Evolutionary conservation across 1,140 invertebrate genomes (phyloP).

Genomic region (Steinernema khuongi): DNA sequence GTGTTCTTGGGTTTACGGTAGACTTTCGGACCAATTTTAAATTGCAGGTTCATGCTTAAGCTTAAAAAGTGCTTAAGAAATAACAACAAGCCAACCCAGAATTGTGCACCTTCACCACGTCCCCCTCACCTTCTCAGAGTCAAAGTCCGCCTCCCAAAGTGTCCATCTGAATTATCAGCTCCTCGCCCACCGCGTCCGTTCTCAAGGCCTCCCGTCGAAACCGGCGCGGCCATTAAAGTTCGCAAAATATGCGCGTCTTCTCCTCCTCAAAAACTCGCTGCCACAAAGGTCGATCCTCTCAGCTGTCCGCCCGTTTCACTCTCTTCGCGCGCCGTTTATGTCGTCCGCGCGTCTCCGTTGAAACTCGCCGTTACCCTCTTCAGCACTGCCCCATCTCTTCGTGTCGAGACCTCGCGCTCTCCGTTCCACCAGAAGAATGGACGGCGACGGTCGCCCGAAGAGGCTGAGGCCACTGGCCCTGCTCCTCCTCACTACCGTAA

Average conservation of each 20-base stretch:
- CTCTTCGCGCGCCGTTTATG: slow-evolving; percentile 1
- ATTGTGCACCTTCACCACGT: no score
- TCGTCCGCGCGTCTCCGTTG: neutral
- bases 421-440: neutral
- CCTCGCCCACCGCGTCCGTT: neutral
- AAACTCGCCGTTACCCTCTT: neutral
- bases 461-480: neutral
- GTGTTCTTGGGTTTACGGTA: no score
- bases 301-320: neutral
- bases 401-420: neutral
- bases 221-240: neutral
- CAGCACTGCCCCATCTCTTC: neutral
- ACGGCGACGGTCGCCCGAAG: neutral
- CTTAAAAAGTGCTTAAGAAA: no score
- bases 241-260: neutral
- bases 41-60: no score
- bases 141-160: neutral
- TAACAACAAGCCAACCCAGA: no score
- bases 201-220: neutral
- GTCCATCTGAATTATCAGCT: neutral
- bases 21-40: no score
- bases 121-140: no score
- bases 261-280: neutral
- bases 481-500: neutral
- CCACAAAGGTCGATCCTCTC: neutral